A percentile compares a stretch with the other conserved stretches of the same genome.
These are phyloP conservation scores for Sinocyclocheilus rhinocerous DNA, from an alignment of 2,113 vertebrate species.

Conservation along the genomic window DNA sequence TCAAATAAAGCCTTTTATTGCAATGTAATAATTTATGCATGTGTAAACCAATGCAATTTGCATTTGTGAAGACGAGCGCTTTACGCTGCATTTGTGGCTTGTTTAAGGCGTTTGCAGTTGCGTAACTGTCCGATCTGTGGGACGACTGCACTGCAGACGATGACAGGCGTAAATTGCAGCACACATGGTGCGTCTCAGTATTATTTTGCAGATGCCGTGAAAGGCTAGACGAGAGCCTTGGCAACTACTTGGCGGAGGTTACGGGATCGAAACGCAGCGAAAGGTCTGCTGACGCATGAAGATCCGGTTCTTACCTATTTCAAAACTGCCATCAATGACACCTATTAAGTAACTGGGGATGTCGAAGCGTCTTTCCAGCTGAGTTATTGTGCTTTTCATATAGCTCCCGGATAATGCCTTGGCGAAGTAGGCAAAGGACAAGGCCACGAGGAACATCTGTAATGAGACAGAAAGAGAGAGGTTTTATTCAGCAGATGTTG, in stretches of 20 bases:
- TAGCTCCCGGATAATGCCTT: slow-evolving; percentile 92
- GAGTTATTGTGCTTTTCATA: slow-evolving; percentile 94
- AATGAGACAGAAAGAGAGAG: slow-evolving; percentile 39
- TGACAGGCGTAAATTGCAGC: slow-evolving; percentile 15
- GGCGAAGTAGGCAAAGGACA: slow-evolving; percentile 92
- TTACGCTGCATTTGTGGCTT: neutral
- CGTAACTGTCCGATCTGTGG: slow-evolving; percentile 1
- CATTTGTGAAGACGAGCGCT: neutral
- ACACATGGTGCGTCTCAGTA: slow-evolving; percentile 4
- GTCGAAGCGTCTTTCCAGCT: slow-evolving; percentile 93
- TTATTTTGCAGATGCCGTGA: neutral
- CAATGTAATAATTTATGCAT: neutral
- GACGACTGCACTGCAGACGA: neutral
- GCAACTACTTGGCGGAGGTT: slow-evolving; percentile 22
- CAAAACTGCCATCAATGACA: slow-evolving; percentile 93
- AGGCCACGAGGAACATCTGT: slow-evolving; percentile 87
- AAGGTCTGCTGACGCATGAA: slow-evolving; percentile 30
- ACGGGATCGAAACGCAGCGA: neutral
- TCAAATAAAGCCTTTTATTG: neutral
- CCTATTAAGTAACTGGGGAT: slow-evolving; percentile 92
- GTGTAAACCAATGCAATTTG: neutral
- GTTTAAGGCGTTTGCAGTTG: neutral
- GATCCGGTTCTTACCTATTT: slow-evolving; percentile 84
- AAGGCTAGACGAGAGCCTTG: neutral
- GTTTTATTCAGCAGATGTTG: neutral